phyloP scores from a whole-genome alignment of 1,140 invertebrate genomes.

The Drosophila takahashii region DNA sequence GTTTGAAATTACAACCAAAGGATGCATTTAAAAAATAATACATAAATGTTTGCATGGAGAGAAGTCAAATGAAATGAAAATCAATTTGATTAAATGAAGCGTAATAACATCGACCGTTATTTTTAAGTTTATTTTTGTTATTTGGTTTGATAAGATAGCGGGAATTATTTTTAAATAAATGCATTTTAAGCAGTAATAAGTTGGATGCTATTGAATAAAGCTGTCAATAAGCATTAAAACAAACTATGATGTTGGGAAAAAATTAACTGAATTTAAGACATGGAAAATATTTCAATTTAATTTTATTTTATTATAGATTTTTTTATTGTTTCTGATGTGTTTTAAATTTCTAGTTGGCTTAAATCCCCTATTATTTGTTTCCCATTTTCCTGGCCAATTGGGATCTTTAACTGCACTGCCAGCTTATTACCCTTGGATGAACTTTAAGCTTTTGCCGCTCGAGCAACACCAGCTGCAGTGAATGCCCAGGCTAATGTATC shows the following conservation, averaged over 20 bases:
- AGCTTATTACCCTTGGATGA: constrained; percentile 50
- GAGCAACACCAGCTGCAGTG: constrained; percentile 57
- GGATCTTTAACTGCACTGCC: constrained; percentile 28
- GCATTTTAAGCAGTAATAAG: constrained; percentile 6
- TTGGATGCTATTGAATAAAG: constrained; percentile 11
- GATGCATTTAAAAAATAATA: constrained; percentile 37
- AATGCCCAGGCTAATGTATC: constrained; percentile 61
- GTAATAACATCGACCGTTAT: constrained; percentile 57
- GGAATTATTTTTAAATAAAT: constrained; percentile 10
- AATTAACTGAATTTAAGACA: neutral
- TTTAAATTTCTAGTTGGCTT: no score
- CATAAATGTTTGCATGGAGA: constrained; percentile 11
- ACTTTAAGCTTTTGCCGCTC: constrained; percentile 58
- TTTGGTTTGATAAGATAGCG: neutral
- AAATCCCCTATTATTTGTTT: neutral
- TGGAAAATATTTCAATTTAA: neutral
- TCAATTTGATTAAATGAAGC: constrained; percentile 71
- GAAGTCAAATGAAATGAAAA: constrained; percentile 72
- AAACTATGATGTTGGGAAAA: neutral
- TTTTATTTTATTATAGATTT: neutral
- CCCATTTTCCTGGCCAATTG: neutral
- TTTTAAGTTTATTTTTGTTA: constrained; percentile 20
- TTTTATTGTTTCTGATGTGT: no score
- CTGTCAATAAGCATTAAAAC: constrained; percentile 3
- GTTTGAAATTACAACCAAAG: constrained; percentile 31